Conservation (phyloP, 2,113 vertebrate species). For the Hystrix cristata region DNA sequence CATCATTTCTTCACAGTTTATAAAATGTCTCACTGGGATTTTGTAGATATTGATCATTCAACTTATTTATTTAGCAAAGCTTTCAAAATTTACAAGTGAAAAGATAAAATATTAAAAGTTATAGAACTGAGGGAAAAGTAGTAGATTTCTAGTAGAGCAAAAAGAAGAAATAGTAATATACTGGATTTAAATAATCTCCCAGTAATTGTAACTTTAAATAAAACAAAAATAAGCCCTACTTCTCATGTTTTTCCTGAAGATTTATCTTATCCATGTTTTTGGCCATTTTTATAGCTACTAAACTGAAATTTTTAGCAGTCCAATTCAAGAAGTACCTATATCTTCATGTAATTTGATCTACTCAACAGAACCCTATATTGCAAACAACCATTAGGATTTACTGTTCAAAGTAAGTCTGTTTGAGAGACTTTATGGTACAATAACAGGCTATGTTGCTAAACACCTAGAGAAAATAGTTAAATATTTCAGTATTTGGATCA, state of each 20-base stretch:
- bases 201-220: slow-evolving; percentile 26
- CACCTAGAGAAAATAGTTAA: background rate
- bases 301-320: background rate
- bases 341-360: background rate
- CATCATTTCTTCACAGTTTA: slow-evolving; percentile 56
- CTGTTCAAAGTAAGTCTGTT: background rate
- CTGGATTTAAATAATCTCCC: background rate
- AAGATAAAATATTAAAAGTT: background rate
- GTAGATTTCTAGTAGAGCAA: background rate
- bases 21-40: background rate
- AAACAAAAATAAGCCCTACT: background rate
- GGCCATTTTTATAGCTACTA: background rate
- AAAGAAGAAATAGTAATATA: background rate
- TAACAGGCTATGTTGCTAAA: background rate
- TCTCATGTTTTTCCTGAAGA: background rate
- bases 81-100: slow-evolving; percentile 56
- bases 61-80: slow-evolving; percentile 45
- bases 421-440: background rate
- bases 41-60: slow-evolving; percentile 19
- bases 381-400: background rate
- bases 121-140: background rate
- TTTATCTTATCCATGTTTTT: background rate
- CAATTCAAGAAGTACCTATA: background rate
- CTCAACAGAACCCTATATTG: background rate
- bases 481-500: background rate